Base-by-base conservation (phyloP, 2,888 invertebrate species). In the Drosophila testacea region DNA sequence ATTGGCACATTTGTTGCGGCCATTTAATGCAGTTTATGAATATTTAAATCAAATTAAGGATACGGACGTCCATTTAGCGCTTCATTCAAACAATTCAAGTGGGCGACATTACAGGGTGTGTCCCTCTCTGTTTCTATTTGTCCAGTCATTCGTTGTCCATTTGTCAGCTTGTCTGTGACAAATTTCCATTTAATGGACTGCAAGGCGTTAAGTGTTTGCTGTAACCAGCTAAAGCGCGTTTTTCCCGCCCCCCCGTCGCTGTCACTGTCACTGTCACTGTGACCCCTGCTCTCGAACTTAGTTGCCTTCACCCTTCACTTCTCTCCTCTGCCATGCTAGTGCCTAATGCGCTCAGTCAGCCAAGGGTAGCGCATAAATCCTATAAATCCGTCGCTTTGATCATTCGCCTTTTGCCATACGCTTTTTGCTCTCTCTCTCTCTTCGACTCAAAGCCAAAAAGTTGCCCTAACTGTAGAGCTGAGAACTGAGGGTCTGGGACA, bases 11-110 rank as follows among this genome's bases (percentile, higher is more conserved):
- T 86, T 82, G 80, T 83, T 83, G 86, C 66, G 75, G 83, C 72
- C 87, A 73, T 86, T 88, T 74, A 86, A 83, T 89, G 84, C 84
- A 87, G 83, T 89, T 84, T 89, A 84, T 84, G 83, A 89, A 84
- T 84, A 87, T 84, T 84, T 89, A 84, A 89, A 89, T 89, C 87
- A 83, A 84, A 89, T 84, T 84, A 84, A 88, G 81, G 71, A 66
- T 55, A 54, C 81, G 68, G 74, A 71, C 73, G 77, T 73, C 73
- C 77, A 72, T 73, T 88, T 83, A 88, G 71, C 81, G 77, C 73
- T 61, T 47, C 61, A 47, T 67, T 44, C 70, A 67, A 73, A 80
- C 75, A 79, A 62, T 55, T 56, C 64, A 54, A 69, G 48, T 59
- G 54, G 52, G 38, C 32, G 42, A 48, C 34, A 54, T 55, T 39